Conservation (phyloP, 2,797 vertebrate species). For the Dendrocincla fuliginosa region DNA sequence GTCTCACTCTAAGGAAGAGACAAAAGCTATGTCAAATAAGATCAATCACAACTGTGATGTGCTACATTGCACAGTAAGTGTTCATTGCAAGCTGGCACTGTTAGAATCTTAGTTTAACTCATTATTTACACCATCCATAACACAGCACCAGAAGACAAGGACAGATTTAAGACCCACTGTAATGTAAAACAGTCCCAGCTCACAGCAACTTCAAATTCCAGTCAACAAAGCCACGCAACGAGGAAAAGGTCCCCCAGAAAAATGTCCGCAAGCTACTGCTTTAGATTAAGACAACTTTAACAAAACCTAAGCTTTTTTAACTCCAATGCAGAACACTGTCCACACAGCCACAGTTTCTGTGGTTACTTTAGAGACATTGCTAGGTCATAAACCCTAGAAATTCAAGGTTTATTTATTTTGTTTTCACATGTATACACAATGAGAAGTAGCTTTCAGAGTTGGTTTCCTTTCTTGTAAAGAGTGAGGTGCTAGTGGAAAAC, state of each 20-base stretch:
- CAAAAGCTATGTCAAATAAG: neutral
- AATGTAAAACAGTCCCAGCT: neutral
- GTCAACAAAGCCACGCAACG: neutral
- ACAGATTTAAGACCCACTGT: neutral
- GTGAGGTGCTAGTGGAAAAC: neutral
- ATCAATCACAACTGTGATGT: neutral
- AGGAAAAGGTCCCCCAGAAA: neutral
- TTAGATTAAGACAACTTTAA: neutral
- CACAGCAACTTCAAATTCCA: neutral
- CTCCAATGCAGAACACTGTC: neutral
- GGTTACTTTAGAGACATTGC: neutral
- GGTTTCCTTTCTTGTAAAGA: neutral
- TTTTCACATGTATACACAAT: neutral
- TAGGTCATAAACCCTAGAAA: neutral
- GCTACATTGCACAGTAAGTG: neutral
- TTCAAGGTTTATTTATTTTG: neutral
- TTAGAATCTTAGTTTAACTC: neutral
- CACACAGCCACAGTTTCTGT: neutral
- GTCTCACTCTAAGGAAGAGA: conserved; percentile 85
- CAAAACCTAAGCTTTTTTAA: neutral
- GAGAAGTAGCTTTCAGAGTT: neutral
- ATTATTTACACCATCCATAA: neutral
- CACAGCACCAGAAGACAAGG: neutral
- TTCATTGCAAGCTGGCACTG: neutral
- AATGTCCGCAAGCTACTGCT: neutral